Conservation (phyloP, 1,140 invertebrate species). For the Oryzaephilus surinamensis region DNA sequence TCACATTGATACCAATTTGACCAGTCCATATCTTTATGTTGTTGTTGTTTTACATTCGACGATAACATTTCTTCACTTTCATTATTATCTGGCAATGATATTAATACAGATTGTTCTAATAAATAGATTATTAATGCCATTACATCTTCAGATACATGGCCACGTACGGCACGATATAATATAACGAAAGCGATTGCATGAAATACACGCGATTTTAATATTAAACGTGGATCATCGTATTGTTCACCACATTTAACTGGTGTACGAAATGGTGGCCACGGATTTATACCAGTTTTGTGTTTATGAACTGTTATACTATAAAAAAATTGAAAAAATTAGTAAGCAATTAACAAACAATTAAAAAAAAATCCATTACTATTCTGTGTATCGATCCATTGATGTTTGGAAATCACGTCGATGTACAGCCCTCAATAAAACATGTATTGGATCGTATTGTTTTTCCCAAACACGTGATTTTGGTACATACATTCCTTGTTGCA, state of each 20-base stretch:
- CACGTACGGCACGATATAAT: conserved; percentile 71
- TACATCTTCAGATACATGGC: conserved; percentile 72
- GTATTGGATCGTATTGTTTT: conserved; percentile 86
- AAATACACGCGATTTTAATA: conserved; percentile 67
- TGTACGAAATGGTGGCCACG: conserved; percentile 76
- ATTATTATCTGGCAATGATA: conserved; percentile 21
- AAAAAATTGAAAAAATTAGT: too few species aligned
- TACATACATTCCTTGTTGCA: conserved; percentile 91
- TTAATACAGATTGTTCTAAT: conserved; percentile 72
- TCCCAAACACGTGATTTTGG: conserved; percentile 85
- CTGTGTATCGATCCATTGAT: conserved; percentile 80
- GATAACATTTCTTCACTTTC: background rate
- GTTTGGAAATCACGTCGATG: conserved; percentile 88
- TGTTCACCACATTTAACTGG: conserved; percentile 52
- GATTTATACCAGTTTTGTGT: conserved; percentile 48
- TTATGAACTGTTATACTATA: conserved; percentile 54
- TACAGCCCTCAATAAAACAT: conserved; percentile 80
- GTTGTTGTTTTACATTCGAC: conserved; percentile 7
- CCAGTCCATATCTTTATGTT: conserved; percentile 56
- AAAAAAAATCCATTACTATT: conserved; percentile 52
- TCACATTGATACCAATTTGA: conserved; percentile 65
- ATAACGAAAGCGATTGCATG: conserved; percentile 77
- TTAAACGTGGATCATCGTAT: conserved; percentile 60
- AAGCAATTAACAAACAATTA: conserved; percentile 5
- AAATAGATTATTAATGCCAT: conserved; percentile 78